Evolutionary conservation across 2,797 vertebrate species (phyloP).

Genomic region (Prunella strophiata): DNA sequence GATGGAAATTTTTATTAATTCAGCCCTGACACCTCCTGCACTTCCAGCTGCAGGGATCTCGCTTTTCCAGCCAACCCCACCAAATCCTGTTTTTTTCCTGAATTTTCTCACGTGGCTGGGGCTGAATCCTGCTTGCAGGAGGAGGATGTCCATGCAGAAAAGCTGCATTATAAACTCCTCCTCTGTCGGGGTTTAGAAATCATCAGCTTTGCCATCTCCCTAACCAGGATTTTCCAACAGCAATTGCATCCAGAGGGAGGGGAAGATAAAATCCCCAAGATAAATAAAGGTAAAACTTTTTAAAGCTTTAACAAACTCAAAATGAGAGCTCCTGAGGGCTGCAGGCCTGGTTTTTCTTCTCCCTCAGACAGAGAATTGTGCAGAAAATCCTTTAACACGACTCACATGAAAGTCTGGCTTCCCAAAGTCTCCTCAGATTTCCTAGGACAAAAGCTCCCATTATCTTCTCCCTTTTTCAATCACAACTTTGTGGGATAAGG

Average conservation of each 20-base stretch:
- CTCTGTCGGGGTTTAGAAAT: neutral
- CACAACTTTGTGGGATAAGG: neutral
- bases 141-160: neutral
- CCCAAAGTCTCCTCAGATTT: slow-evolving; percentile 38
- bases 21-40: neutral
- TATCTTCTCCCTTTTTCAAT: neutral
- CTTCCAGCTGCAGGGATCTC: neutral
- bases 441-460: slow-evolving; percentile 33
- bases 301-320: slow-evolving; percentile 15
- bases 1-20: neutral
- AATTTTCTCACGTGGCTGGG: neutral
- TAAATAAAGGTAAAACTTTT: slow-evolving; percentile 35
- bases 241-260: neutral
- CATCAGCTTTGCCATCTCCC: neutral
- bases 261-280: neutral
- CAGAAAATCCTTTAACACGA: slow-evolving; percentile 28
- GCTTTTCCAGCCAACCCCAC: neutral
- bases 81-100: neutral
- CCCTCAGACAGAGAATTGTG: neutral
- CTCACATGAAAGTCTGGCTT: slow-evolving; percentile 7
- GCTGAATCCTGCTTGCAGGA: neutral
- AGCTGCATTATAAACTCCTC: neutral
- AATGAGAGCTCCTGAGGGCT: slow-evolving; percentile 1
- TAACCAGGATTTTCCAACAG: neutral
- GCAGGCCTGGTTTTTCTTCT: neutral